A percentile compares a stretch with the other conserved stretches of the same genome.
Conservation (phyloP, 2,888 invertebrate species). For the Drosophila rellima region DNA sequence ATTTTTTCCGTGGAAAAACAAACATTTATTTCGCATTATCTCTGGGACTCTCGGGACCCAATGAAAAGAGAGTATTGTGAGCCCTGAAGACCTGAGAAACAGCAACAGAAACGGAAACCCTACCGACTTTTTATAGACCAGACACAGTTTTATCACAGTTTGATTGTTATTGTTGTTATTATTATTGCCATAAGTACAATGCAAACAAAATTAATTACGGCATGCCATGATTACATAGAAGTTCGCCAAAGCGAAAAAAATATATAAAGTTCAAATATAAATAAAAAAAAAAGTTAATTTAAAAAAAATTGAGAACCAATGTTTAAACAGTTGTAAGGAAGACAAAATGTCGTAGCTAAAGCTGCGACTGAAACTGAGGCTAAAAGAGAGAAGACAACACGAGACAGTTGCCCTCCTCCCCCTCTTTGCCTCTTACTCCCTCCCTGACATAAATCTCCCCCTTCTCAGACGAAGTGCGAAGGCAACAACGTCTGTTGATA, state of each 20-base stretch:
- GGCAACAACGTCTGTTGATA: constrained; percentile 27
- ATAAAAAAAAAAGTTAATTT: constrained; percentile 36
- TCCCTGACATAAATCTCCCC: constrained; percentile 4
- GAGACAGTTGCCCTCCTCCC: not conserved
- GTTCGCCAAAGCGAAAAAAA: constrained; percentile 39
- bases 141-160: constrained; percentile 37
- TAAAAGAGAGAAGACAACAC: constrained; percentile 5
- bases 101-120: not conserved
- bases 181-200: constrained; percentile 59
- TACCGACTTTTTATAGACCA: constrained; percentile 7
- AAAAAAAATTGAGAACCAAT: constrained; percentile 30
- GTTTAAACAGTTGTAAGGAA: constrained; percentile 77
- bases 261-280: constrained; percentile 48
- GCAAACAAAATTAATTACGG: constrained; percentile 70
- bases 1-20: constrained; percentile 7
- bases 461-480: constrained; percentile 4
- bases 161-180: constrained; percentile 27
- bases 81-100: not conserved
- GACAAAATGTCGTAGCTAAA: constrained; percentile 32
- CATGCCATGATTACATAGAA: constrained; percentile 55
- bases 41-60: not conserved
- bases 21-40: constrained; percentile 4
- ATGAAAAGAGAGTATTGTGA: constrained; percentile 23
- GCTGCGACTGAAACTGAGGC: constrained; percentile 6
- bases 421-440: too few relatives aligned